Evolutionary conservation across 2,888 invertebrate species (phyloP).

Genomic region (Hypena proboscidalis): DNA sequence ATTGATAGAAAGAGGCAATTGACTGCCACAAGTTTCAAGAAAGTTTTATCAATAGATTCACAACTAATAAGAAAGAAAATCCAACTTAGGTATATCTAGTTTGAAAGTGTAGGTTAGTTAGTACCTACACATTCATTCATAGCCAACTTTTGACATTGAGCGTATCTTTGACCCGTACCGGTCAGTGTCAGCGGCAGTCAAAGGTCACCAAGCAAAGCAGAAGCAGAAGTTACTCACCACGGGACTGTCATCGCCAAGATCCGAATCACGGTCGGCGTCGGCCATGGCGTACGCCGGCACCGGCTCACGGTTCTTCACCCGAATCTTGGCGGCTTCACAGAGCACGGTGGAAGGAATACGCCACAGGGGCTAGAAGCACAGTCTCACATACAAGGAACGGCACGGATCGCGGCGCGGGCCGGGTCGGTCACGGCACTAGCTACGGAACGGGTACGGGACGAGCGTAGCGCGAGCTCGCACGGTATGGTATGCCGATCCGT

Average conservation of each 20-base stretch:
- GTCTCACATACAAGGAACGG: conserved; percentile 56
- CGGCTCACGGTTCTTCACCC: conserved; percentile 95
- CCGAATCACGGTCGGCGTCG: conserved; percentile 88
- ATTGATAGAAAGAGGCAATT: no score
- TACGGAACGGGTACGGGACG: conserved; percentile 39
- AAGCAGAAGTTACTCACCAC: conserved; percentile 91
- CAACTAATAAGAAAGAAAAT: no score
- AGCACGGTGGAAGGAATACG: conserved; percentile 63
- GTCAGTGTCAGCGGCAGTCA: no score
- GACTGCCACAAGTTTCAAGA: no score
- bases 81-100: no score
- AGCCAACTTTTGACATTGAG: no score
- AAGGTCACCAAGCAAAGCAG: conserved; percentile 9
- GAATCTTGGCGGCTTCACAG: conserved; percentile 89
- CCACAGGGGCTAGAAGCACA: conserved; percentile 67
- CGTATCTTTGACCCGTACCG: no score
- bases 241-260: conserved; percentile 90
- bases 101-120: no score
- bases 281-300: conserved; percentile 94
- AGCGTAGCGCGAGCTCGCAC: conserved; percentile 57
- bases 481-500: conserved; percentile 66
- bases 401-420: conserved; percentile 47
- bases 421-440: no score
- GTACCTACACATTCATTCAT: no score
- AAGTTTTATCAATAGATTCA: no score